Evolutionary conservation across 2,113 vertebrate species (phyloP).

Genomic region (Cavia porcellus): DNA sequence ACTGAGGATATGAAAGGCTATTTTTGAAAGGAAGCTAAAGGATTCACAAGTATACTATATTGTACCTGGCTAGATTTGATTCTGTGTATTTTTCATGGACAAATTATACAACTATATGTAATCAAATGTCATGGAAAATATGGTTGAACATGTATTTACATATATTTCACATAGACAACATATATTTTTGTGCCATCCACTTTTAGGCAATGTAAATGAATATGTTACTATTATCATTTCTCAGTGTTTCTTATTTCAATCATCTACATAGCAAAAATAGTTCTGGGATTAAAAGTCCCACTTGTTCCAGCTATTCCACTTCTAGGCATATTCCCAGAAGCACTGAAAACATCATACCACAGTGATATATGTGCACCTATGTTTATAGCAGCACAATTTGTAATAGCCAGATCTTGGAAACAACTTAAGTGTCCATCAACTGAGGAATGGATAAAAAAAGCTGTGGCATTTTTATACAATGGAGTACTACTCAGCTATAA

Average conservation of each 20-base stretch:
- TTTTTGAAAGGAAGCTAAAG: constrained; percentile 36
- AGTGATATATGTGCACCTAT: too few species aligned
- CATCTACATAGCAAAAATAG: background rate
- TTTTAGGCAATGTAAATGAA: constrained; percentile 29
- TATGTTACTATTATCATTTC: background rate
- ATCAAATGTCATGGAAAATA: constrained; percentile 42
- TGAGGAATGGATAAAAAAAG: too few species aligned
- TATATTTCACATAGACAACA: constrained; percentile 10
- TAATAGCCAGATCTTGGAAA: too few species aligned
- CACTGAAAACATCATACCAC: too few species aligned
- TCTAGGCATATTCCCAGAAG: too few species aligned
- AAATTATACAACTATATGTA: constrained; percentile 1
- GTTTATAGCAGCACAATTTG: too few species aligned
- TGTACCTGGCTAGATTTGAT: background rate
- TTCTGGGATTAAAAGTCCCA: too few species aligned
- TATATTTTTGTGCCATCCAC: background rate
- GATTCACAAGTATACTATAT: background rate
- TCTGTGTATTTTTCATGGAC: constrained; percentile 29
- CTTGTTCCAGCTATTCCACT: too few species aligned
- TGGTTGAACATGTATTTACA: background rate
- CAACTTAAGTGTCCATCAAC: too few species aligned
- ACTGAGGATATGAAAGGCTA: background rate
- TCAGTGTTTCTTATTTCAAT: constrained; percentile 7
- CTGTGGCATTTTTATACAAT: too few species aligned
- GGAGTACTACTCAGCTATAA: too few species aligned